Base-by-base conservation (phyloP, 1,140 invertebrate species). In the Pantala flavescens region DNA sequence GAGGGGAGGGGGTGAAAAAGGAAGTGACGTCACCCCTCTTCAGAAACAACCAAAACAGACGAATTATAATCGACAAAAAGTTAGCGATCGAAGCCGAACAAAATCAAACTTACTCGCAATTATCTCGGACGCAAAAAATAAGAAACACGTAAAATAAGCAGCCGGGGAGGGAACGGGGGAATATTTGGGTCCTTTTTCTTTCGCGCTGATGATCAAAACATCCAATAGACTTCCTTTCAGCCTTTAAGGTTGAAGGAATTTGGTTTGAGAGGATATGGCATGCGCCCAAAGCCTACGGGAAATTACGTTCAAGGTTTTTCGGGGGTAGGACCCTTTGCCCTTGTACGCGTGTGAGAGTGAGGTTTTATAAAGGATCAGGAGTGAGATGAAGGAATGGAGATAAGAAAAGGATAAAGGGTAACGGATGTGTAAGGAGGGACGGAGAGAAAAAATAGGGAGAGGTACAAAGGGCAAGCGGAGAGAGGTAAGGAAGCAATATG, bases 271-370 rank as follows among this genome's bases (percentile, higher is more conserved):
- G 49, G 49, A 63, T 63, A 21, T 63, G 49, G 49, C 49, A 63
- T 63, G 49, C 49, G 49, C 49, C 49, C 49, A 63, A 63, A 63
- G 49, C 49, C 49, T 63, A 63, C 49, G 49, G 49, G 49, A 63
- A 63, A 63, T 63, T 63, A 63, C 49, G n/a, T 63, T 63, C 49
- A 21, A 21, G 49, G 49, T 21, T 63, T 63, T 63, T 63, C 49
- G n/a, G 16, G n/a, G 49, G 49, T 1, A 63, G 49, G 49, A 1
- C 49, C 49, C 12, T 63, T 36, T 36, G 28, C 28, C 28, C 28
- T 36, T 36, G 28, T 36, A 63, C 12, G 49, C n/a, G 49, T 63
- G 28, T 63, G 49, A 21, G 49, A 63, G 49, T 63, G 49, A 63
- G 49, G 49, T 63, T 63, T 36, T 36, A 36, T 36, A 36, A 36